Evolutionary conservation across 2,888 invertebrate genomes (phyloP).

Genomic region (Rhyacophila evoluta): DNA sequence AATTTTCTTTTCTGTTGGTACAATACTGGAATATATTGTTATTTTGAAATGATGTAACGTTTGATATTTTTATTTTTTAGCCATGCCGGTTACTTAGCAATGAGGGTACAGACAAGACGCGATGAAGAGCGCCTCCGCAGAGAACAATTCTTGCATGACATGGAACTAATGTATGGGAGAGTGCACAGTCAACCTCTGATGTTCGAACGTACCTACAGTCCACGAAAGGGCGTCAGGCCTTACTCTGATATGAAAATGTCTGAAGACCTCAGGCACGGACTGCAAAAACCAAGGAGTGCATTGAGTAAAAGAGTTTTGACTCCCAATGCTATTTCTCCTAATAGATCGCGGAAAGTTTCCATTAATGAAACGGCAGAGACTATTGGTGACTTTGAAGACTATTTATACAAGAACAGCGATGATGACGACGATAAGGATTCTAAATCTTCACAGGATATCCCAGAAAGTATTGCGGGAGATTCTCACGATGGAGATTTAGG

Average conservation of each 20-base stretch:
- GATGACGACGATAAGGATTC: constrained; percentile 57
- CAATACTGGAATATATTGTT: neutral
- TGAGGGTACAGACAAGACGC: constrained; percentile 74
- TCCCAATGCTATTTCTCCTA: constrained; percentile 57
- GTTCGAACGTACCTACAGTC: constrained; percentile 78
- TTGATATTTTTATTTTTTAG: too few relatives aligned
- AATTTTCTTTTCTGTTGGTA: neutral
- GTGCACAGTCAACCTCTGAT: constrained; percentile 78
- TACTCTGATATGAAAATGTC: constrained; percentile 55
- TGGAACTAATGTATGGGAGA: constrained; percentile 79
- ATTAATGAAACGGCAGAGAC: constrained; percentile 63
- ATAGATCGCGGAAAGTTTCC: constrained; percentile 62
- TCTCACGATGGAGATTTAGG: constrained; percentile 27
- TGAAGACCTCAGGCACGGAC: constrained; percentile 27
- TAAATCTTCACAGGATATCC: constrained; percentile 43
- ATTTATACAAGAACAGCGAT: constrained; percentile 63
- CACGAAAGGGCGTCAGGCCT: constrained; percentile 57
- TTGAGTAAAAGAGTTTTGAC: constrained; percentile 59
- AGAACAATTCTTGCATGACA: constrained; percentile 77
- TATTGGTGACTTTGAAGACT: constrained; percentile 62
- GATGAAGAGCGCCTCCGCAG: constrained; percentile 77
- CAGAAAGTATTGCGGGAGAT: constrained; percentile 42
- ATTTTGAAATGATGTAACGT: too few relatives aligned
- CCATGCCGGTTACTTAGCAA: constrained; percentile 76
- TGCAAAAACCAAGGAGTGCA: constrained; percentile 60